A percentile compares a stretch with the other conserved stretches of the same genome.
phyloP scores from a whole-genome alignment of 2,888 invertebrate genomes.

The Hirtodrosophila cameraria region DNA sequence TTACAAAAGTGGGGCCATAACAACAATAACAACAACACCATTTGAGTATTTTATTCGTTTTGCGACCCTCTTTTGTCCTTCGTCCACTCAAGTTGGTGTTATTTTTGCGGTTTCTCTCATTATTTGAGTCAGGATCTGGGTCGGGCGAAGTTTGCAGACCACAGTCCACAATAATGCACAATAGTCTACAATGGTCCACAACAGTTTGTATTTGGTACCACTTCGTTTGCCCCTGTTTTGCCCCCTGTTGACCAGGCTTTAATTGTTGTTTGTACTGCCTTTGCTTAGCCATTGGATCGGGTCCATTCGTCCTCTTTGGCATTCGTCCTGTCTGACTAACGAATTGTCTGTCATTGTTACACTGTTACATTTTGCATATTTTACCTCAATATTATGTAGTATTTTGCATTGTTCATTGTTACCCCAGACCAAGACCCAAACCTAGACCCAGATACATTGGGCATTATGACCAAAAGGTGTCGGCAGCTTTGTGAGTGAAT shows the following conservation, averaged over 20 bases:
- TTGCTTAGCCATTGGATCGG: constrained; percentile 32
- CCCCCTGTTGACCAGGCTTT: constrained; percentile 3
- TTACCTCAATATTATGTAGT: constrained; percentile 68
- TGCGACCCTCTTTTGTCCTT: neutral
- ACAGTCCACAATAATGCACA: constrained; percentile 3
- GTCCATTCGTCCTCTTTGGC: constrained; percentile 4
- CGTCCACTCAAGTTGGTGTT: constrained; percentile 61
- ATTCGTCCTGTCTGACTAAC: neutral
- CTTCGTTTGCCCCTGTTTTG: constrained; percentile 1
- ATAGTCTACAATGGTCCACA: constrained; percentile 1
- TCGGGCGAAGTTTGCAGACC: neutral
- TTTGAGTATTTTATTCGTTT: too few relatives aligned
- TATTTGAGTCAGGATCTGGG: constrained; percentile 54
- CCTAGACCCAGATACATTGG: constrained; percentile 34
- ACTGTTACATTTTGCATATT: constrained; percentile 43
- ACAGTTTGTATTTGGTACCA: neutral
- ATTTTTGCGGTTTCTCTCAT: constrained; percentile 76
- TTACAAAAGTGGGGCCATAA: constrained; percentile 15
- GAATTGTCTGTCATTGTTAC: constrained; percentile 16
- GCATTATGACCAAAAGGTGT: constrained; percentile 32
- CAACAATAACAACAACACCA: constrained; percentile 15
- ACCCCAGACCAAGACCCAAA: constrained; percentile 44
- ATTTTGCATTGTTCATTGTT: constrained; percentile 70
- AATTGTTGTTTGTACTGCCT: constrained; percentile 43
- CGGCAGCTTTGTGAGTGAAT: too few relatives aligned